phyloP scores from a whole-genome alignment of 2,797 vertebrate genomes.

The Lagodon rhomboides region DNA sequence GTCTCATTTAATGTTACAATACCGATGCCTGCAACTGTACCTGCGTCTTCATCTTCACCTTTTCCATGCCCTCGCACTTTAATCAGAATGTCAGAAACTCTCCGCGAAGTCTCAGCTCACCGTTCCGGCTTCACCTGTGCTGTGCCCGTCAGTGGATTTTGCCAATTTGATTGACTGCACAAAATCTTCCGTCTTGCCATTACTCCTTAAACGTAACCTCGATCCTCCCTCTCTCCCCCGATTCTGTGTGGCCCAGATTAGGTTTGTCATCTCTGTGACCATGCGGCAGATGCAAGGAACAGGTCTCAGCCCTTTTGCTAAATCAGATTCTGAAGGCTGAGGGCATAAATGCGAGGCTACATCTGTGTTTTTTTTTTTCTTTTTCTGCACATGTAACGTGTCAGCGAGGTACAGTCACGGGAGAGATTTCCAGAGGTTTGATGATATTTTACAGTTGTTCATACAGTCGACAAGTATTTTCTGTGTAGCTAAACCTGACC shows the following conservation, averaged over 20 bases:
- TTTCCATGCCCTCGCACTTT: not conserved
- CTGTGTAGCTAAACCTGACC: not conserved
- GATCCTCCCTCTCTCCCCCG: not conserved
- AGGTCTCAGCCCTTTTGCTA: slow-evolving; percentile 25
- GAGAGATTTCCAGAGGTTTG: not conserved
- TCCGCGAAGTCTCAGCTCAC: not conserved
- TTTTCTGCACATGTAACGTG: slow-evolving; percentile 1
- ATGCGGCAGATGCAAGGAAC: slow-evolving; percentile 21
- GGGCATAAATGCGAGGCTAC: slow-evolving; percentile 20
- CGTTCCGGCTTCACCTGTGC: slow-evolving; percentile 17
- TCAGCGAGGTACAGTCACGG: not conserved
- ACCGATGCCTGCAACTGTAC: not conserved
- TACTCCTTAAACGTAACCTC: slow-evolving; percentile 24
- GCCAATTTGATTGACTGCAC: not conserved
- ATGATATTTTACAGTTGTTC: not conserved
- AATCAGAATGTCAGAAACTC: not conserved
- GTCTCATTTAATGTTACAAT: not conserved
- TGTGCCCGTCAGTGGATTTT: slow-evolving; percentile 7
- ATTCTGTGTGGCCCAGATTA: slow-evolving; percentile 14
- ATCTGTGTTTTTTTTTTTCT: not conserved
- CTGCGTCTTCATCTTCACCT: not conserved
- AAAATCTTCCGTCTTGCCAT: not conserved
- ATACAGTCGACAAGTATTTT: not conserved
- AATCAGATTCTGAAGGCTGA: slow-evolving; percentile 38
- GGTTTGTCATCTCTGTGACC: slow-evolving; percentile 39